Percentiles rank a stretch among this genome's conserved stretches.
Conservation (phyloP, 2,888 invertebrate species). For the Cepaea hortensis region DNA sequence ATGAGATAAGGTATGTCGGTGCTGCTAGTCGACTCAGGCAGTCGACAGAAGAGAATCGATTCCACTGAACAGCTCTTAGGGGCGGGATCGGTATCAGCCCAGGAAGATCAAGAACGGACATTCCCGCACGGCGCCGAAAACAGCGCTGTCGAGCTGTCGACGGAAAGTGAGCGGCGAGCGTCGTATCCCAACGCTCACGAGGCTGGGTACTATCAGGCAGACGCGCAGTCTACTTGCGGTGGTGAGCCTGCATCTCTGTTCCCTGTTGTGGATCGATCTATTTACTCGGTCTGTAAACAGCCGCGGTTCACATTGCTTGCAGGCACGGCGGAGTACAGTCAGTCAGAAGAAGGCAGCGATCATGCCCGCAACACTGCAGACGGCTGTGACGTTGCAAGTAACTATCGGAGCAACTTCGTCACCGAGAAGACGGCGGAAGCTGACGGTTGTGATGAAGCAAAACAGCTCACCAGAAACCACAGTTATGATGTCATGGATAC, state of each 20-base stretch:
- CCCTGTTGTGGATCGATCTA: constrained; percentile 21
- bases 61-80: constrained; percentile 67
- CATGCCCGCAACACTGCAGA: constrained; percentile 30
- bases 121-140: constrained; percentile 41
- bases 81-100: constrained; percentile 21
- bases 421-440: neutral
- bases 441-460: neutral
- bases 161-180: constrained; percentile 26
- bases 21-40: constrained; percentile 69
- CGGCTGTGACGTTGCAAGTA: constrained; percentile 29
- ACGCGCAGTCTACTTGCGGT: constrained; percentile 22
- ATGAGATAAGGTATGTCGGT: constrained; percentile 61
- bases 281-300: constrained; percentile 22
- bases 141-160: constrained; percentile 35
- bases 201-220: neutral
- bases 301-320: constrained; percentile 29
- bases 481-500: constrained; percentile 48
- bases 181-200: constrained; percentile 29
- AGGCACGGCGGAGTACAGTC: constrained; percentile 40
- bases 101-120: constrained; percentile 38
- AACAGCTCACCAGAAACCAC: neutral
- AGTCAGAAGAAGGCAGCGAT: constrained; percentile 39
- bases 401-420: constrained; percentile 13
- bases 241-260: constrained; percentile 9
- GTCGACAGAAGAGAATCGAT: constrained; percentile 70